Base-by-base conservation (phyloP, 2,797 vertebrate species). In the Coregonus sp. region DNA sequence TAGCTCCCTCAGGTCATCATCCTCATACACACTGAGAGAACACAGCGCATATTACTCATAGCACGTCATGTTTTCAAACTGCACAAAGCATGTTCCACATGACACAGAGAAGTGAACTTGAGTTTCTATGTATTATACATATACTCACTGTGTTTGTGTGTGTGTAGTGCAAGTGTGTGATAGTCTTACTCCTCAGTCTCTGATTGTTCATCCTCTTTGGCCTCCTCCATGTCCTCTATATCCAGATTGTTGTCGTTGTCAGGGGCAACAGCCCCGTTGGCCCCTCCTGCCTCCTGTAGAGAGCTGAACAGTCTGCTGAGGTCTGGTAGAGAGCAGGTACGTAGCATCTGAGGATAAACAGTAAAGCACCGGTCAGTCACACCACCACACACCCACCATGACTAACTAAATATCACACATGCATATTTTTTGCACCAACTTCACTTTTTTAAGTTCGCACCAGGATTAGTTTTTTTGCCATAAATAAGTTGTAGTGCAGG, bases 241-340 rank as follows among this genome's bases (percentile, higher is more conserved):
- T 97, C 96, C 81, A 98, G 89, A 87, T 93, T 91, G 81, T 92
- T 92, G 87, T 93, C 91, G 51, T 31, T 52, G 73, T 96, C 86
- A 9, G 93, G 94, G 76, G 94, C 85, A 15, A 80, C 92, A 6
- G 84, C 77, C 0, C 83, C 81, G 0, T 37, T 71, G 0, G 83
- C 56, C 9, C 40, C 40, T 47, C 40, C 40, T 47, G 40, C 40
- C 63, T 96, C 94, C 81, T 93, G 95, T 59, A 93, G 94, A 54
- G 94, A 63, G 87, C 92, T 94, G 89, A 97, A 99, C 70, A 98
- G 82, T 75, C 95, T 97, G 75, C 94, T 93, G 82, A 99, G 97
- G 88, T 99, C 98, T 5, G 98, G 98, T 25, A 99, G 94, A 0
- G 98, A 99, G 88, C 98, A 99, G 0, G 98, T 99, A 83, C 98